These are phyloP conservation scores for Lagocephalus sceleratus DNA, from an alignment of 2,797 vertebrate species.

Conservation along the genomic window DNA sequence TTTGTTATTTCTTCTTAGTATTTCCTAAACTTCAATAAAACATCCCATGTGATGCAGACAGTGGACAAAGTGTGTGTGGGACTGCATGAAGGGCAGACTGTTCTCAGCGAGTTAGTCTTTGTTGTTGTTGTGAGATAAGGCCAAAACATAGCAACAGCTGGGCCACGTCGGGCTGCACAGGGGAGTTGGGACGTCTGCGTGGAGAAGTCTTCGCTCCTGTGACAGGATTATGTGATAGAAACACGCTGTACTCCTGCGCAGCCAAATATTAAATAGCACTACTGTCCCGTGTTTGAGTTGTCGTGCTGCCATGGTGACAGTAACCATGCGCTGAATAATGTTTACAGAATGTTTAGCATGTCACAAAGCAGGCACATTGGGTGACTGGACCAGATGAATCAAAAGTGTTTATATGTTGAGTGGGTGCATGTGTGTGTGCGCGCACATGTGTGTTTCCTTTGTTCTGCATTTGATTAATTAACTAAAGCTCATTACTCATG, in stretches of 20 bases:
- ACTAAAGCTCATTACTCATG: slow-evolving; percentile 13
- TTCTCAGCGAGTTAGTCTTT: slow-evolving; percentile 44
- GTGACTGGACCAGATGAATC: slow-evolving; percentile 54
- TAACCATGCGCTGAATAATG: slow-evolving; percentile 88
- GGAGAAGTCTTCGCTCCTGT: slow-evolving; percentile 47
- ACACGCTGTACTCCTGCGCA: slow-evolving; percentile 71
- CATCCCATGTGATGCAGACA: slow-evolving; percentile 39
- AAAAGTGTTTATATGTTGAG: slow-evolving; percentile 25
- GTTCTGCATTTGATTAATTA: slow-evolving; percentile 29
- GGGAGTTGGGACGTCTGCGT: slow-evolving; percentile 21
- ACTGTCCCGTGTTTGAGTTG: slow-evolving; percentile 86
- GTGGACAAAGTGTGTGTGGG: slow-evolving; percentile 29
- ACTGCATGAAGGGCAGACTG: slow-evolving; percentile 36
- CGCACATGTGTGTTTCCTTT: slow-evolving; percentile 1
- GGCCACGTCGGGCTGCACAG: slow-evolving; percentile 34
- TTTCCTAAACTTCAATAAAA: slow-evolving; percentile 26
- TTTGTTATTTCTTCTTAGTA: slow-evolving; percentile 12
- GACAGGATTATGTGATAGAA: slow-evolving; percentile 70
- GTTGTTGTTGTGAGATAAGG: slow-evolving; percentile 67
- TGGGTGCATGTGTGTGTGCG: slow-evolving; percentile 7
- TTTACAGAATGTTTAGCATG: slow-evolving; percentile 91
- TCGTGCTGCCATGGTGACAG: slow-evolving; percentile 90
- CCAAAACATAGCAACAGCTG: slow-evolving; percentile 77
- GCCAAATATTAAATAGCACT: slow-evolving; percentile 90
- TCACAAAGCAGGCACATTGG: slow-evolving; percentile 77